Evolutionary conservation across 2,888 invertebrate genomes (phyloP).

Genomic region (Eupithecia exiguata): DNA sequence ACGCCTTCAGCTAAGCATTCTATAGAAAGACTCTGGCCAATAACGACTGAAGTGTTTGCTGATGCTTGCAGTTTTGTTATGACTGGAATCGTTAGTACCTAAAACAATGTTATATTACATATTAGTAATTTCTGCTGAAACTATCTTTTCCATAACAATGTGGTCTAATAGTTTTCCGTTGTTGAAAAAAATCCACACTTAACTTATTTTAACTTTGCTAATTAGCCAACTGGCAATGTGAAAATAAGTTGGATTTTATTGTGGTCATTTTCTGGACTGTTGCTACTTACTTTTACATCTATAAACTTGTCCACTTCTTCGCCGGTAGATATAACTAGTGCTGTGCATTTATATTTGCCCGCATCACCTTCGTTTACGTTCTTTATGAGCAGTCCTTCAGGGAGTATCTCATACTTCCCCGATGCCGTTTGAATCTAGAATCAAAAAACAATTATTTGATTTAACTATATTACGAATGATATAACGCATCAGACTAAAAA

Average conservation of each 20-base stretch:
- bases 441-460: background rate
- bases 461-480: background rate
- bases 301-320: conserved; percentile 53
- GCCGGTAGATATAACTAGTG: conserved; percentile 47
- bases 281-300: conserved; percentile 45
- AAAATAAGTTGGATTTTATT: too few relatives aligned
- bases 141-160: background rate
- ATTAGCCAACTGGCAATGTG: too few relatives aligned
- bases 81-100: conserved; percentile 65
- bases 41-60: conserved; percentile 52
- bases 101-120: background rate
- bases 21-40: conserved; percentile 56
- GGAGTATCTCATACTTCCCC: conserved; percentile 59
- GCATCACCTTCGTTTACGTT: conserved; percentile 51
- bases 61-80: conserved; percentile 57
- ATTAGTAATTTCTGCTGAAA: background rate
- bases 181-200: background rate
- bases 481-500: background rate
- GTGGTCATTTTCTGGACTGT: background rate
- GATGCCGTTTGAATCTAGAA: conserved; percentile 55
- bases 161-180: background rate
- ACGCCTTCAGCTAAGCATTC: conserved; percentile 65
- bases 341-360: conserved; percentile 55
- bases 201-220: background rate
- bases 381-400: conserved; percentile 55